phyloP scores from a whole-genome alignment of 1,140 invertebrate genomes.

The Rhopalosiphum maidis region DNA sequence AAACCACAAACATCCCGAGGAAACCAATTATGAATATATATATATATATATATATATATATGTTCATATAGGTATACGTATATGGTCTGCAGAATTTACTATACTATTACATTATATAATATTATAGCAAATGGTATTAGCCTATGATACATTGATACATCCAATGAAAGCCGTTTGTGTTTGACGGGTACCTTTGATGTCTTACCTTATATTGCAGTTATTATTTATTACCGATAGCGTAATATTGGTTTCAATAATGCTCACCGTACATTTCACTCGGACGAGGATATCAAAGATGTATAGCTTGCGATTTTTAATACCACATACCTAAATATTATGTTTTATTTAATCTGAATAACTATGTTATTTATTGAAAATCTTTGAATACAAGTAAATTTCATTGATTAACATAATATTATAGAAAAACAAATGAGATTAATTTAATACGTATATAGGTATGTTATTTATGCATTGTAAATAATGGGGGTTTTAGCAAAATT shows the following conservation, averaged over 20 bases:
- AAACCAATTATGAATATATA: not conserved
- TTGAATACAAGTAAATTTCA: not conserved
- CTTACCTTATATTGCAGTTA: not conserved
- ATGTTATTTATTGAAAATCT: not conserved
- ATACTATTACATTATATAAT: not conserved
- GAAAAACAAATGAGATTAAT: not conserved
- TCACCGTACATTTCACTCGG: not conserved
- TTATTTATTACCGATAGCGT: not conserved
- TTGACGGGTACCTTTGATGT: not conserved
- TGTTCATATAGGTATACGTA: no score
- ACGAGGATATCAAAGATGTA: not conserved
- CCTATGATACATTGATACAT: not conserved
- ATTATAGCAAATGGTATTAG: not conserved
- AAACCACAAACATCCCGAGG: not conserved
- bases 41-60: not conserved
- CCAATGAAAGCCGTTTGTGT: not conserved
- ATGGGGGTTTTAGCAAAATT: not conserved
- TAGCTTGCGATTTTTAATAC: not conserved
- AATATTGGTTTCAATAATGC: not conserved
- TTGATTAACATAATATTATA: not conserved
- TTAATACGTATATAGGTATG: not conserved
- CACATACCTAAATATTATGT: not conserved
- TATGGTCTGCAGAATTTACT: not conserved
- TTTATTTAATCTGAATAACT: not conserved
- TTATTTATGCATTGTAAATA: not conserved